A percentile compares a stretch with the other conserved stretches of the same genome.
phyloP scores from a whole-genome alignment of 92 coral and sea anemone species.

The Actinernus sp. region DNA sequence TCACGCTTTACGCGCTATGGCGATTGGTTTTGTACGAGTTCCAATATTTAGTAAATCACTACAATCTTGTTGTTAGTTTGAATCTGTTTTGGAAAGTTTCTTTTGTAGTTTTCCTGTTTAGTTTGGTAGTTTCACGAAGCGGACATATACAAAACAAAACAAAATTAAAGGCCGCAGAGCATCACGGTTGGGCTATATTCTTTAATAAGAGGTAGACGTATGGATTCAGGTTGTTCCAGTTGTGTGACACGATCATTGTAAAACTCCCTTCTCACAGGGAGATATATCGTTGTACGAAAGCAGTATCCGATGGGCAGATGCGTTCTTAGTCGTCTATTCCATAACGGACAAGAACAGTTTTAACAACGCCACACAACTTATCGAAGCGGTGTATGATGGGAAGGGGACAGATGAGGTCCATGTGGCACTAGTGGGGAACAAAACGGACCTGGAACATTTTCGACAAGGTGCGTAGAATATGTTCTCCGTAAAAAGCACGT shows the following conservation, averaged over 20 bases:
- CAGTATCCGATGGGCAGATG: conserved; percentile 96
- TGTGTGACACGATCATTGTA: too few relatives aligned
- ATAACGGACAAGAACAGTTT: conserved; percentile 97
- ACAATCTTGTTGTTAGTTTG: neutral
- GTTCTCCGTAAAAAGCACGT: too few relatives aligned
- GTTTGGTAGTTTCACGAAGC: too few relatives aligned
- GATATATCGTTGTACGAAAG: conserved; percentile 55
- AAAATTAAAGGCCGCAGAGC: too few relatives aligned
- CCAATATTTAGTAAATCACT: neutral
- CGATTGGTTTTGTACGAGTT: too few relatives aligned
- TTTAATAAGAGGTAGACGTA: too few relatives aligned
- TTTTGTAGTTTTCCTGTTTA: too few relatives aligned
- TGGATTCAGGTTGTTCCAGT: too few relatives aligned
- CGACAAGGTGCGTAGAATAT: conserved; percentile 84
- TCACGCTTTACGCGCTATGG: too few relatives aligned
- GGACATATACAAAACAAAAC: too few relatives aligned
- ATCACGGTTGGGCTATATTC: too few relatives aligned
- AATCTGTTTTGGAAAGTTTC: too few relatives aligned
- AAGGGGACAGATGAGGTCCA: conserved; percentile 95
- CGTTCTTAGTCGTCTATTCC: conserved; percentile 95
- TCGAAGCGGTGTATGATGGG: conserved; percentile 87
- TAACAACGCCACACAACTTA: conserved; percentile 86
- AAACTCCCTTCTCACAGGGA: conserved; percentile 10
- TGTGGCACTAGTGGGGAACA: conserved; percentile 95
- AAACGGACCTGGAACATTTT: conserved; percentile 90